These are phyloP conservation scores for Coelinius sp. DNA, from an alignment of 2,888 invertebrate genomes.

Conservation along the genomic window DNA sequence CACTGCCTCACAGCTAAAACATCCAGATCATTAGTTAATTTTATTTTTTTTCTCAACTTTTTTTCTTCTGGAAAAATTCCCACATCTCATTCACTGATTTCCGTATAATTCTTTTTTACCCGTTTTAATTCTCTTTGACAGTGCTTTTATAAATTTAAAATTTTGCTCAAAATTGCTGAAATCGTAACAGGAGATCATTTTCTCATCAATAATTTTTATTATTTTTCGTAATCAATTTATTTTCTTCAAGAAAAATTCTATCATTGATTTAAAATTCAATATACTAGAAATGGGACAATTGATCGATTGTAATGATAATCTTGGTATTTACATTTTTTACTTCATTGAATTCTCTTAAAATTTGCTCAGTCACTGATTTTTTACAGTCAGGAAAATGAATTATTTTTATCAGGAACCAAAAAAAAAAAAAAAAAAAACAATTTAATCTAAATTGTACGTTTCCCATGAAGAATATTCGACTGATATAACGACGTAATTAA, in stretches of 20 bases:
- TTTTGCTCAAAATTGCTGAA: not conserved
- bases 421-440: not conserved
- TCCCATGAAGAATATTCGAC: not conserved
- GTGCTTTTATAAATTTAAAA: not conserved
- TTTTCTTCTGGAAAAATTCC: not conserved
- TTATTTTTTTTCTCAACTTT: not conserved
- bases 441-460: not conserved
- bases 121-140: conserved; percentile 8
- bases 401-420: not conserved
- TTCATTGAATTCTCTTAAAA: conserved; percentile 1
- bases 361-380: conserved; percentile 6
- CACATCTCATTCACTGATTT: not conserved
- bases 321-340: conserved; percentile 43
- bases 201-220: not conserved
- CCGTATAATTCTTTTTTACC: not conserved
- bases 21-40: not conserved
- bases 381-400: not conserved
- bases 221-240: not conserved
- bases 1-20: conserved; percentile 26
- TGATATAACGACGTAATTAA: conserved; percentile 13
- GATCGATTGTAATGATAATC: conserved; percentile 41
- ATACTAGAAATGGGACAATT: conserved; percentile 33
- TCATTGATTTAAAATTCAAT: not conserved
- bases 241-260: not conserved
- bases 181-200: not conserved